These are phyloP conservation scores for Stenotaenia linearis DNA, from an alignment of 2,888 invertebrate genomes.

Conservation along the genomic window DNA sequence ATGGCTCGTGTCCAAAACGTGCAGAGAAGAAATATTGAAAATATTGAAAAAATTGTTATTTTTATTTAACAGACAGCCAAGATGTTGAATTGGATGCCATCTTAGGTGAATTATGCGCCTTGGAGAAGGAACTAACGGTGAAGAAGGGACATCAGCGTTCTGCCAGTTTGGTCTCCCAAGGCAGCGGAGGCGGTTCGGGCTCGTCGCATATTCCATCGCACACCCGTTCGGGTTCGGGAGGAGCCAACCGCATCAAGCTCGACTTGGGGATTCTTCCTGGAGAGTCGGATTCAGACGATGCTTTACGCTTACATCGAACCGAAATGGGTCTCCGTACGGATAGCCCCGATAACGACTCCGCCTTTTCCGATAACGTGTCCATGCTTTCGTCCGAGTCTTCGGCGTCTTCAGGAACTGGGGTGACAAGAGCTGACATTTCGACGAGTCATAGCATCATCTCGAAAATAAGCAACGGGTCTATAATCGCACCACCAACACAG, in stretches of 20 bases:
- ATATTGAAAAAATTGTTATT: too few relatives aligned
- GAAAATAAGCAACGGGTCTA: slow-evolving; percentile 39
- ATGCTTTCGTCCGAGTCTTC: slow-evolving; percentile 89
- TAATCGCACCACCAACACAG: slow-evolving; percentile 40
- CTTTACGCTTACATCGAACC: slow-evolving; percentile 11
- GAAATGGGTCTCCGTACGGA: slow-evolving; percentile 63
- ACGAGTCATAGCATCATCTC: slow-evolving; percentile 39
- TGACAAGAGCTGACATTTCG: slow-evolving; percentile 31
- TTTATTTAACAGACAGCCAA: slow-evolving; percentile 66
- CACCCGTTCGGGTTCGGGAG: slow-evolving; percentile 35
- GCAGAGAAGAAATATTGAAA: too few relatives aligned
- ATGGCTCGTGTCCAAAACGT: neutral
- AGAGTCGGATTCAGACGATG: slow-evolving; percentile 28
- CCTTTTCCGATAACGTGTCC: slow-evolving; percentile 94
- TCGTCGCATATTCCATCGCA: slow-evolving; percentile 33
- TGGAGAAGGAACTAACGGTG: slow-evolving; percentile 58
- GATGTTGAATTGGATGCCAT: slow-evolving; percentile 96
- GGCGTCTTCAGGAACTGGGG: slow-evolving; percentile 71
- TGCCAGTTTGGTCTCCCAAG: slow-evolving; percentile 41
- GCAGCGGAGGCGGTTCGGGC: slow-evolving; percentile 33
- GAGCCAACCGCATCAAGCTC: slow-evolving; percentile 29
- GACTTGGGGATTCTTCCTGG: slow-evolving; percentile 26
- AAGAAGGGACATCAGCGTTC: slow-evolving; percentile 40
- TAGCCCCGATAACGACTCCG: slow-evolving; percentile 96
- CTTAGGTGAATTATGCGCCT: slow-evolving; percentile 86